Evolutionary conservation across 2,113 vertebrate species (phyloP).

Genomic region (Eclectus roratus): DNA sequence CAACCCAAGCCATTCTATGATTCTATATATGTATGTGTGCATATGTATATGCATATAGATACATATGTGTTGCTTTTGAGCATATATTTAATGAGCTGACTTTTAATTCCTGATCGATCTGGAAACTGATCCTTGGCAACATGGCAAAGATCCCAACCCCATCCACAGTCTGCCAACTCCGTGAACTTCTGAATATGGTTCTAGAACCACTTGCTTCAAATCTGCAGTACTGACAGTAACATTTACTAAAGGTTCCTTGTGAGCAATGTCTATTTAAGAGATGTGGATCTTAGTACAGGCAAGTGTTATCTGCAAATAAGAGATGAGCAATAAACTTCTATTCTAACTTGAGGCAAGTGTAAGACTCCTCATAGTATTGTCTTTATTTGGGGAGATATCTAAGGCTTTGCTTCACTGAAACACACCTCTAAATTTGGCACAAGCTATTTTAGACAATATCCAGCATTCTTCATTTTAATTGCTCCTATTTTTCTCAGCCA

Average conservation of each 20-base stretch:
- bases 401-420: conserved; percentile 12
- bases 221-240: not conserved
- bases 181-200: not conserved
- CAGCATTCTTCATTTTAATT: conserved; percentile 40
- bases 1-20: not conserved
- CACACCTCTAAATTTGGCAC: conserved; percentile 13
- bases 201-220: not conserved
- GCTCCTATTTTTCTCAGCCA: conserved; percentile 35
- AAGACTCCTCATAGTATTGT: conserved; percentile 9
- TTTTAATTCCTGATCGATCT: not conserved
- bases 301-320: not conserved
- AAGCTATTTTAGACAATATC: conserved; percentile 40
- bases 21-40: not conserved
- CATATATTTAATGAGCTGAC: not conserved
- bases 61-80: not conserved
- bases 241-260: not conserved
- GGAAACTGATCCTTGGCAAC: not conserved
- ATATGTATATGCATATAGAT: rapidly evolving
- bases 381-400: conserved; percentile 25
- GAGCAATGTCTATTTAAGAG: not conserved
- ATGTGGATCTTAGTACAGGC: not conserved
- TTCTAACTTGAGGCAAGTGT: not conserved
- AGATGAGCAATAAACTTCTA: not conserved
- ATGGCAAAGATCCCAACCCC: not conserved
- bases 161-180: not conserved